These are phyloP conservation scores for Parochlus steinenii DNA, from an alignment of 2,888 invertebrate species.

Conservation along the genomic window DNA sequence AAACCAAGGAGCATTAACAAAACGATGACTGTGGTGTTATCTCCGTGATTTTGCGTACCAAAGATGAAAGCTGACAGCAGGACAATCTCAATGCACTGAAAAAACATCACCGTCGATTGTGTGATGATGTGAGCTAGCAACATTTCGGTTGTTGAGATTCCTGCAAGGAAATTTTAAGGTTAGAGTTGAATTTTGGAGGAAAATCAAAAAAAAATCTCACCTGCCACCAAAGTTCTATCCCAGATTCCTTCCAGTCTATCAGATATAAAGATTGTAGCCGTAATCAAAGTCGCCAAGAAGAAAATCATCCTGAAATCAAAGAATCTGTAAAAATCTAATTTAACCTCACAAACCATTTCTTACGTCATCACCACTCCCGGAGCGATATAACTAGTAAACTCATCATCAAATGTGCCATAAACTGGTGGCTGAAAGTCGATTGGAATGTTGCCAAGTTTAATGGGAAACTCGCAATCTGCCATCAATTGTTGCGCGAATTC, in stretches of 20 bases:
- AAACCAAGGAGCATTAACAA: slow-evolving; percentile 56
- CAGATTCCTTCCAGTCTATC: slow-evolving; percentile 72
- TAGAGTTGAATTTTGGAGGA: slow-evolving; percentile 19
- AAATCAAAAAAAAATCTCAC: slow-evolving; percentile 10
- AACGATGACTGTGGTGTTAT: slow-evolving; percentile 35
- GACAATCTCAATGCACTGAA: slow-evolving; percentile 43
- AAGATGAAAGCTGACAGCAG: slow-evolving; percentile 29
- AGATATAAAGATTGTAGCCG: slow-evolving; percentile 63
- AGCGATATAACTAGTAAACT: slow-evolving; percentile 65
- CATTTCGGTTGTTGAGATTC: slow-evolving; percentile 65
- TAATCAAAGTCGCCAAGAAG: slow-evolving; percentile 70
- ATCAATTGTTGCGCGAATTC: slow-evolving; percentile 46
- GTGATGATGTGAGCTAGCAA: slow-evolving; percentile 62
- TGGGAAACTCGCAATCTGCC: slow-evolving; percentile 42
- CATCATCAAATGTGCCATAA: slow-evolving; percentile 48
- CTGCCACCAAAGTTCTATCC: slow-evolving; percentile 74
- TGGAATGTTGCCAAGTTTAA: slow-evolving; percentile 40
- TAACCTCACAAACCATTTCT: slow-evolving; percentile 27
- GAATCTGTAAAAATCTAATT: neutral
- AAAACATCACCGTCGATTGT: slow-evolving; percentile 52
- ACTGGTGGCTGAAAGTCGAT: slow-evolving; percentile 52
- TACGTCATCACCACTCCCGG: slow-evolving; percentile 72
- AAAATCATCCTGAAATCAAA: slow-evolving; percentile 51
- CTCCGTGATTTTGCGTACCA: slow-evolving; percentile 28
- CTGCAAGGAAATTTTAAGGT: slow-evolving; percentile 12